These are phyloP conservation scores for Calliphora vomitoria DNA, from an alignment of 2,888 invertebrate species.

Conservation along the genomic window DNA sequence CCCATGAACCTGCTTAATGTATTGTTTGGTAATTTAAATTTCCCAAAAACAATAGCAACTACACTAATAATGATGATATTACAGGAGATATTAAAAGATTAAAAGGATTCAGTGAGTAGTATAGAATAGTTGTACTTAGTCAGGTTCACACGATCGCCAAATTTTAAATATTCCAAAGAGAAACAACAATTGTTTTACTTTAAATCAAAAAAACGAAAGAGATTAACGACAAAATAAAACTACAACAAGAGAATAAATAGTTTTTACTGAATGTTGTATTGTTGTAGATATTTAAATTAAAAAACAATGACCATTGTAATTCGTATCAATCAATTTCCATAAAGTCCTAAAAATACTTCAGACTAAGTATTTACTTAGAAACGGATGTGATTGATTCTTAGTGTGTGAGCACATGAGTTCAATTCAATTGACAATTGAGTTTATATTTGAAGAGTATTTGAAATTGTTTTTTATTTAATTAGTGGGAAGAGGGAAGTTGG, in stretches of 20 bases:
- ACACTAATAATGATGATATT: slow-evolving; percentile 15
- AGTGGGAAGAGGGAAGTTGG: slow-evolving; percentile 48
- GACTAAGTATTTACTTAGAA: not conserved
- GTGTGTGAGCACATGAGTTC: not conserved
- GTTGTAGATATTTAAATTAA: slow-evolving; percentile 36
- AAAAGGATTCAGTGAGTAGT: slow-evolving; percentile 15
- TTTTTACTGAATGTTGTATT: not conserved
- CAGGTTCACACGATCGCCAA: slow-evolving; percentile 41
- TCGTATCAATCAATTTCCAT: slow-evolving; percentile 62
- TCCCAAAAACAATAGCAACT: not conserved
- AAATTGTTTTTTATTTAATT: slow-evolving; percentile 49
- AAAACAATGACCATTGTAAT: slow-evolving; percentile 58
- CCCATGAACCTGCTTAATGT: slow-evolving; percentile 37
- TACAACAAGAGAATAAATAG: not conserved
- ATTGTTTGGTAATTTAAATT: slow-evolving; percentile 36
- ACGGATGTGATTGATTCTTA: slow-evolving; percentile 56
- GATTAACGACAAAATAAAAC: slow-evolving; percentile 23
- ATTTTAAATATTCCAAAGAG: not conserved
- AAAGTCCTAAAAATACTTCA: not conserved
- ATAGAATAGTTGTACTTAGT: not conserved
- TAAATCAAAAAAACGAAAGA: not conserved
- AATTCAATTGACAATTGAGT: slow-evolving; percentile 33
- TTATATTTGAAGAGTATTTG: slow-evolving; percentile 40
- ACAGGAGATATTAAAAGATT: slow-evolving; percentile 53
- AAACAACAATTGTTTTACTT: not conserved